phyloP scores from a whole-genome alignment of 2,113 vertebrate genomes.

The Chlamydotis undulata region DNA sequence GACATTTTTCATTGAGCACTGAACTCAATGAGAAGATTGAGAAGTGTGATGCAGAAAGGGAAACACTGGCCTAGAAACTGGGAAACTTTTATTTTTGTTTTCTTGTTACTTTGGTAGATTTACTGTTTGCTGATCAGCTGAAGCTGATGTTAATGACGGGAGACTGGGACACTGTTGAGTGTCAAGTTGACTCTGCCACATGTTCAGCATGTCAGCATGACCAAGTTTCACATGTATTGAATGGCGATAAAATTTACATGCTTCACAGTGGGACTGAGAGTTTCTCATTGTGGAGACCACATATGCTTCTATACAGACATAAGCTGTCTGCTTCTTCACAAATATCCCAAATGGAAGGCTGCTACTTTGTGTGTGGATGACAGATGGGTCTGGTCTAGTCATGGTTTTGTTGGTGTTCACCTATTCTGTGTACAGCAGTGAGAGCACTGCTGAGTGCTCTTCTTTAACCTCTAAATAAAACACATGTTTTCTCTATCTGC shows the following conservation, averaged over 20 bases:
- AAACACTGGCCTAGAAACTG: neutral
- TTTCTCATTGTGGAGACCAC: neutral
- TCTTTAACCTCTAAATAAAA: neutral
- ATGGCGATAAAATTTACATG: neutral
- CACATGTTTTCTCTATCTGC: neutral
- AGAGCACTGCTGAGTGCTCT: neutral
- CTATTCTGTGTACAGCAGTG: neutral
- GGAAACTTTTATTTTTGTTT: neutral
- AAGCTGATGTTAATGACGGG: neutral
- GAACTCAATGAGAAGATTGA: neutral
- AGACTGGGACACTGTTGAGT: neutral
- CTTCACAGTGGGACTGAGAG: neutral
- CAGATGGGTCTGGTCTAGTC: neutral
- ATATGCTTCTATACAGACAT: neutral
- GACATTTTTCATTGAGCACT: neutral
- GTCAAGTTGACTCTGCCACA: neutral
- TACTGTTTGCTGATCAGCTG: neutral
- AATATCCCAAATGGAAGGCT: neutral
- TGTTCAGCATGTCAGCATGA: neutral
- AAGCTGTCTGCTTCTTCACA: neutral
- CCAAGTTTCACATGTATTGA: neutral
- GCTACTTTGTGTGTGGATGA: neutral
- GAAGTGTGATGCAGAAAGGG: neutral
- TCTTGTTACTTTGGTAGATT: neutral
- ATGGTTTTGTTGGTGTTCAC: neutral